Evolutionary conservation across 35 echinoderm and acorn worm genomes (phyloP), one percentile per base, ranked within the genome.

Genomic region (Ophiothrix spiculata): DNA sequence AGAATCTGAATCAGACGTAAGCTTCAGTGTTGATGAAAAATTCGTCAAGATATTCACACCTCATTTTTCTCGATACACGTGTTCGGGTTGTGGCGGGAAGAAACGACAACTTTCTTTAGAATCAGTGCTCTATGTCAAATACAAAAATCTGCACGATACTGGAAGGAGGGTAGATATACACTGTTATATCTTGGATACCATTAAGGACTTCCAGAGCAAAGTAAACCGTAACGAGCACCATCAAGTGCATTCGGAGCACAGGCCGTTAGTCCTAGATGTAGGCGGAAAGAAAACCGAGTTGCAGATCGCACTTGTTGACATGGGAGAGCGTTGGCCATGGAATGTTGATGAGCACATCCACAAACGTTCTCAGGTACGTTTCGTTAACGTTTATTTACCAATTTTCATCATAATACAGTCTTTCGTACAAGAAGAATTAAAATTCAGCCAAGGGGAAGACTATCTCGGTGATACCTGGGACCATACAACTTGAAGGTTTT

Each of bases 31-130:
- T 21, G 84, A 86, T 76, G 69, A 76, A 34, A 86, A 45, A 40
- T 86, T 76, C 64, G 63, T 77, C 32, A 39, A 86, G 2, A 75
- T 89, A 38, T 40, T 31, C 0, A 89, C 87, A 11, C 60, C 87
- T 31, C 87, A 89, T 38, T 89, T 89, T 64, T 89, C 87, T 1
- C 81, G 76, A 74, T 89, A 89, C 79, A 39, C 35, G 0, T 89
- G 87, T 64, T 74, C 78, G 4, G 87, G 87, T 32, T 89, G 87
- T 63, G 56, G 79, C n/a, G n/a, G n/a, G 2, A 89, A 89, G 39
- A 74, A 82, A 73, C 34, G 79, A 16, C 33, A 80, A 1, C 79
- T 89, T 0, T 64, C 80, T 34, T 73, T 89, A 13, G 87, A 89
- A 39, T 56, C 79, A 33, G 56, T 89, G 0, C 79, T 89, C 13